Conservation (phyloP, 2,113 vertebrate species). For the Balaeniceps rex region DNA sequence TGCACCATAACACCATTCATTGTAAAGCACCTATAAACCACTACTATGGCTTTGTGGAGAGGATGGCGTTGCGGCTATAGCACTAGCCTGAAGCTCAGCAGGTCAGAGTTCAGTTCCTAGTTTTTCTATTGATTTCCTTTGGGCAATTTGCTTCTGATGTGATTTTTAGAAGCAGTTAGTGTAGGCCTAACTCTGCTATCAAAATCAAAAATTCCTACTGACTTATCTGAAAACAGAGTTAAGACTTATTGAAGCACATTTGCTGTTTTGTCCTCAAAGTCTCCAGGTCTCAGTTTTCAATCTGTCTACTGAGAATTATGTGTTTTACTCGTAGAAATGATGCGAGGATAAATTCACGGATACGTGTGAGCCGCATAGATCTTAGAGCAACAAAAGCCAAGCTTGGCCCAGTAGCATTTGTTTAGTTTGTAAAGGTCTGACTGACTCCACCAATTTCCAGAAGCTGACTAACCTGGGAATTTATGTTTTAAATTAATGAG, state of each 20-base stretch:
- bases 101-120: background rate
- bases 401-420: background rate
- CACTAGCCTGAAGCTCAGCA: background rate
- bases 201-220: background rate
- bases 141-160: background rate
- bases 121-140: background rate
- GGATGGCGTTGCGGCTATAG: background rate
- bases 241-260: background rate
- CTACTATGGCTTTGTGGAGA: background rate
- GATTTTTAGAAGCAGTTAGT: background rate
- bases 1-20: background rate
- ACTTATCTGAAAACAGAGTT: background rate
- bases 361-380: background rate
- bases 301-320: background rate
- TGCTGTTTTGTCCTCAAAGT: background rate
- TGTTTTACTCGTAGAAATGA: background rate
- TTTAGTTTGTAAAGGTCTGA: background rate
- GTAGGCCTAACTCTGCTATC: background rate
- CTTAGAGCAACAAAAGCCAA: background rate
- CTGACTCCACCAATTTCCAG: background rate
- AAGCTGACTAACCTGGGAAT: constrained; percentile 6
- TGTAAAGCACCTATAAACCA: background rate
- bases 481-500: background rate
- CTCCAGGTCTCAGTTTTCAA: background rate
- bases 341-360: background rate